Evolutionary conservation across 2,113 vertebrate species (phyloP).

Genomic region (Coryphaenoides rupestris): DNA sequence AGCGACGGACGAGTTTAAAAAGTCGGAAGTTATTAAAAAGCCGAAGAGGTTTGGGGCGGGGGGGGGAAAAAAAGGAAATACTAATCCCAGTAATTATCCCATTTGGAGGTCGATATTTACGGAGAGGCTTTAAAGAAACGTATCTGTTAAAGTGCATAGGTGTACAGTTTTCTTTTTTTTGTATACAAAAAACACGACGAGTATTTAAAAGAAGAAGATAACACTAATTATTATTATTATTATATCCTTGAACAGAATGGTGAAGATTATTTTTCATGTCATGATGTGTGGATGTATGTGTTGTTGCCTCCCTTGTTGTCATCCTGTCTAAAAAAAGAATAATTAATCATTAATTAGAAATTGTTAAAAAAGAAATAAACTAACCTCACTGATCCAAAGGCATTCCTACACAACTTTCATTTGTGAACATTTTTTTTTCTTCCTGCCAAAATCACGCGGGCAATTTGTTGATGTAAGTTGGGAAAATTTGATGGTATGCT

Average conservation of each 20-base stretch:
- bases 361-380: conserved; percentile 78
- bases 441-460: conserved; percentile 99
- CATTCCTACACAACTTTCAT: conserved; percentile 99
- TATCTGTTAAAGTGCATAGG: conserved; percentile 57
- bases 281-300: conserved; percentile 99
- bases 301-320: conserved; percentile 94
- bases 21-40: conserved; percentile 40
- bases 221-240: conserved; percentile 49
- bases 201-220: conserved; percentile 66
- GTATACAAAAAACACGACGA: conserved; percentile 65
- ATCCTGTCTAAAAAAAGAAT: conserved; percentile 84
- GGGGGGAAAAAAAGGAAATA: background rate
- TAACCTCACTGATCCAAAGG: conserved; percentile 92
- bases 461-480: conserved; percentile 99
- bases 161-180: conserved; percentile 78
- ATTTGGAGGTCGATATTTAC: conserved; percentile 80
- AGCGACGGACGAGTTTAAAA: conserved; percentile 67
- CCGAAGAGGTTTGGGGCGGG: too few relatives aligned
- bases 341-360: conserved; percentile 78
- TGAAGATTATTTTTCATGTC: conserved; percentile 97
- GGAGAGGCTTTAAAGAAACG: conserved; percentile 49
- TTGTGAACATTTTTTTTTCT: conserved; percentile 97
- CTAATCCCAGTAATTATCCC: too few relatives aligned
- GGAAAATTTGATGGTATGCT: conserved; percentile 91
- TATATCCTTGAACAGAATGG: conserved; percentile 74